Conservation (phyloP, 2,888 invertebrate genomes). For the Lasioglossum morio region DNA sequence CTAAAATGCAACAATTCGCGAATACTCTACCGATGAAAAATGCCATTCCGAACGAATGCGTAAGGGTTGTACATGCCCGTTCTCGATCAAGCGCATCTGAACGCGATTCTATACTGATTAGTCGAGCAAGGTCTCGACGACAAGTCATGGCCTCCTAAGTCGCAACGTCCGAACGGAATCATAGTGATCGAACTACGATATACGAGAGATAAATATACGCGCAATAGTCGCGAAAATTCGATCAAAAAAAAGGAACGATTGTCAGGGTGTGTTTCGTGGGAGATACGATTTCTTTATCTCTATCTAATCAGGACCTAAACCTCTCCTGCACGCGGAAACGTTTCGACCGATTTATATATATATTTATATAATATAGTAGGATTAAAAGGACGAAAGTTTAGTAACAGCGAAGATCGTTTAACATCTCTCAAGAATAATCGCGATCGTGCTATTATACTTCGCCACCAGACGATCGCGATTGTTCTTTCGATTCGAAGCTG, state of each 20-base stretch:
- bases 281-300: conserved; percentile 42
- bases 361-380: conserved; percentile 16
- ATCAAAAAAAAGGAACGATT: conserved; percentile 65
- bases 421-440: conserved; percentile 18
- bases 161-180: conserved; percentile 37
- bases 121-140: conserved; percentile 58
- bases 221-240: conserved; percentile 49
- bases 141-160: conserved; percentile 42
- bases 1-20: background rate
- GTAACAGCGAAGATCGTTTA: conserved; percentile 52
- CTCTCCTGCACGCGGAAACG: conserved; percentile 15
- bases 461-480: background rate
- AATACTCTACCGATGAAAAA: background rate
- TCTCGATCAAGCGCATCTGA: conserved; percentile 31
- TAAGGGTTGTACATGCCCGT: conserved; percentile 34
- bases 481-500: background rate
- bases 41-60: background rate
- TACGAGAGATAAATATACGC: conserved; percentile 10
- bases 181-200: conserved; percentile 27
- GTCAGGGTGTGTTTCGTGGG: conserved; percentile 55
- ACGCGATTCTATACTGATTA: conserved; percentile 32
- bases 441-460: background rate
- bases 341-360: conserved; percentile 20
- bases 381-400: conserved; percentile 53
- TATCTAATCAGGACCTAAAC: conserved; percentile 33